Conservation (phyloP, 2,797 vertebrate genomes). For the Gymnopithys bicolor region DNA sequence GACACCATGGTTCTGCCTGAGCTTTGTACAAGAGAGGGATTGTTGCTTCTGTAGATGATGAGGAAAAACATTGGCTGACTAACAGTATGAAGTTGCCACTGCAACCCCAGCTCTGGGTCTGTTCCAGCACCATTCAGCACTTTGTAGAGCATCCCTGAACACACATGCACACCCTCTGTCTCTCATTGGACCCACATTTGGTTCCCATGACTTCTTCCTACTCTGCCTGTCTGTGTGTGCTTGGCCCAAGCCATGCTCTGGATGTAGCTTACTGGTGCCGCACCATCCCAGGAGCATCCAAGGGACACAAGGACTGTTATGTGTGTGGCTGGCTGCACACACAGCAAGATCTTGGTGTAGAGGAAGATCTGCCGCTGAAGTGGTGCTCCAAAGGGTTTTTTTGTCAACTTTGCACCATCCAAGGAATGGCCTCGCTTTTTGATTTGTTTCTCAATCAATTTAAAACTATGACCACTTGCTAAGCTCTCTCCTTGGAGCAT, state of each 20-base stretch:
- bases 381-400: background rate
- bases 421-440: background rate
- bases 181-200: background rate
- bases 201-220: rapidly evolving
- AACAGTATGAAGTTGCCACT: background rate
- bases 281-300: background rate
- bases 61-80: background rate
- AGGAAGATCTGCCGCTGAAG: background rate
- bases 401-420: background rate
- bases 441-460: background rate
- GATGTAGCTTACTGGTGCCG: background rate
- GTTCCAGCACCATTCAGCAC: rapidly evolving
- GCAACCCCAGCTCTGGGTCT: background rate
- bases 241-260: background rate
- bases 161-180: rapidly evolving
- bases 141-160: background rate
- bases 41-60: background rate
- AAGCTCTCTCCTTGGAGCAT: background rate
- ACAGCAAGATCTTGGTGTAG: background rate
- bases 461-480: background rate
- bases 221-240: background rate
- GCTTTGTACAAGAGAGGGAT: background rate
- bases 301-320: rapidly evolving
- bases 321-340: rapidly evolving
- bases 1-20: rapidly evolving